Evolutionary conservation across 2,888 invertebrate genomes (phyloP).

Genomic region (Eupithecia vulgata): DNA sequence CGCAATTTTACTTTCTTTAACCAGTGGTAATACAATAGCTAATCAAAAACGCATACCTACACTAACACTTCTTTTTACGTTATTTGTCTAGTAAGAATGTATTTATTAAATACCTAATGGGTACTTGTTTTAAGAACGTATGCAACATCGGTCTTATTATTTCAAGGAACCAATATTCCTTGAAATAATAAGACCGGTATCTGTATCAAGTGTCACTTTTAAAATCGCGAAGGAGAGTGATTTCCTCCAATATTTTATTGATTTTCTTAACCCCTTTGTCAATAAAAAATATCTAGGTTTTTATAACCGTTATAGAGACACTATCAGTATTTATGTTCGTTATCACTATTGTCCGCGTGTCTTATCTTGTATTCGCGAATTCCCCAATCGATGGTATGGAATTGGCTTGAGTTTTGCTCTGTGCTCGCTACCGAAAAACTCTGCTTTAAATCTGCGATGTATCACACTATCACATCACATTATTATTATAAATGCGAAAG

Average conservation of each 20-base stretch:
- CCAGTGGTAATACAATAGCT: no score
- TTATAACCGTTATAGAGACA: conserved; percentile 21
- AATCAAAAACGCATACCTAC: no score
- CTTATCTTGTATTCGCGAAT: conserved; percentile 56
- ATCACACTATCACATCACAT: not conserved
- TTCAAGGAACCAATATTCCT: no score
- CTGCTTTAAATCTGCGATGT: not conserved
- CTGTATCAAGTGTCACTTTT: no score
- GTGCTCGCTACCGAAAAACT: conserved; percentile 8
- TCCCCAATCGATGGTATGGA: conserved; percentile 32
- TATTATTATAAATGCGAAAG: not conserved
- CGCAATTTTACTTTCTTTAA: no score
- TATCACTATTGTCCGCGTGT: conserved; percentile 58
- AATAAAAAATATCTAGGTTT: not conserved
- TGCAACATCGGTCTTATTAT: no score
- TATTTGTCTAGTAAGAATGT: no score
- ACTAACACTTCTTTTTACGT: no score
- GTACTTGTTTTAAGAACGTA: no score
- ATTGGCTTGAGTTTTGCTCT: conserved; percentile 37
- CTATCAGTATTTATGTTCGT: conserved; percentile 49
- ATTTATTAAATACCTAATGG: no score
- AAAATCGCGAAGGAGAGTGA: no score
- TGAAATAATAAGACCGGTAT: no score
- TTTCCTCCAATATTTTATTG: not conserved
- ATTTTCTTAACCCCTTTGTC: not conserved